phyloP scores from a whole-genome alignment of 1,140 invertebrate genomes.

The Megalopta genalis region DNA sequence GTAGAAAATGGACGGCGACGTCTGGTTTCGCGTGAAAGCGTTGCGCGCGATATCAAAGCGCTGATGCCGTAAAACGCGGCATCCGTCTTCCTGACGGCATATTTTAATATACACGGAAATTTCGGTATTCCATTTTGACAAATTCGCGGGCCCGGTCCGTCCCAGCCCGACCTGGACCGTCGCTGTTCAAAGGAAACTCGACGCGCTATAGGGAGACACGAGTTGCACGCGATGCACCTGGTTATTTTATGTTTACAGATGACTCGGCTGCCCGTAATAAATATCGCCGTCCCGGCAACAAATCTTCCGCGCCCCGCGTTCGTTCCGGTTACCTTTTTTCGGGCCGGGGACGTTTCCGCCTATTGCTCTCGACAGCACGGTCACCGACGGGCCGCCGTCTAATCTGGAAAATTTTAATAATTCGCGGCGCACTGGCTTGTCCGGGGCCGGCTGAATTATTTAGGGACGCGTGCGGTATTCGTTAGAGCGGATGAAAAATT shows the following conservation, averaged over 20 bases:
- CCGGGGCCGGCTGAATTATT: background rate
- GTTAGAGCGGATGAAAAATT: background rate
- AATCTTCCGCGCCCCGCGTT: slow-evolving; percentile 36
- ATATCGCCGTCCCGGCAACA: slow-evolving; percentile 43
- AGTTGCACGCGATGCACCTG: slow-evolving; percentile 10
- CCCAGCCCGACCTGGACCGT: background rate
- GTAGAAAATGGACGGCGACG: background rate
- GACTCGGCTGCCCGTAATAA: slow-evolving; percentile 44
- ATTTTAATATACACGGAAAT: slow-evolving; percentile 41
- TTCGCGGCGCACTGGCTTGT: background rate
- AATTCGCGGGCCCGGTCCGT: slow-evolving; percentile 16
- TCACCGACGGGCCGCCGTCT: no score
- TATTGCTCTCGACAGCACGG: background rate
- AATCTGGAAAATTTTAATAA: background rate
- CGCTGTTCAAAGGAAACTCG: slow-evolving; percentile 27
- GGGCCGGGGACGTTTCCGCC: background rate
- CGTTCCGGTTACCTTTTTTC: slow-evolving; percentile 27
- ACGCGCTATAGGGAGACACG: background rate
- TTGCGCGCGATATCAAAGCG: slow-evolving; percentile 7
- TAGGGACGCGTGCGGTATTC: background rate
- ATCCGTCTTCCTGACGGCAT: background rate
- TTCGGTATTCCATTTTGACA: slow-evolving; percentile 44
- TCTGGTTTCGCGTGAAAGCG: slow-evolving; percentile 3
- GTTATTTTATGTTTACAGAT: slow-evolving; percentile 59
- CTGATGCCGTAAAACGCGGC: slow-evolving; percentile 13